phyloP scores from a whole-genome alignment of 2,888 invertebrate genomes.

The Eupithecia dodoneata region DNA sequence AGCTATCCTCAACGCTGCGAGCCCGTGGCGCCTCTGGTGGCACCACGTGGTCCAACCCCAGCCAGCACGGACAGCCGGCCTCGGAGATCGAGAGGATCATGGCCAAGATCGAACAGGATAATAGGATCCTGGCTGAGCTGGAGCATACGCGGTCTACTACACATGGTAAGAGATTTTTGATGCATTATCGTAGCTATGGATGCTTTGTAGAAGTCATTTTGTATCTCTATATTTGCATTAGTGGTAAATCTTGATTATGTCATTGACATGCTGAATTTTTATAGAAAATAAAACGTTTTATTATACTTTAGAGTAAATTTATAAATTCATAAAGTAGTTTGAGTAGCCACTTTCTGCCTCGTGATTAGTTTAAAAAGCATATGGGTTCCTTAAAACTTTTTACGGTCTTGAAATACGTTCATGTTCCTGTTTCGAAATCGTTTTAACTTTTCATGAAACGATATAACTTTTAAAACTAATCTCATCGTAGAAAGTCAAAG shows the following conservation, averaged over 20 bases:
- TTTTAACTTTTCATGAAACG: conserved; percentile 1
- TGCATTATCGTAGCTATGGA: background rate
- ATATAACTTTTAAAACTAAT: background rate
- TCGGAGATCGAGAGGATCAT: conserved; percentile 96
- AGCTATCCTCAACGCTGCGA: conserved; percentile 89
- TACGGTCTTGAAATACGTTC: background rate
- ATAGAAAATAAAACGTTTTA: background rate
- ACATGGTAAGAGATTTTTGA: conserved; percentile 71
- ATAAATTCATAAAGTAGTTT: background rate
- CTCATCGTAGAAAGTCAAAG: background rate
- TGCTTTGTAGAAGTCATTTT: background rate
- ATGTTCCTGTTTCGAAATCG: background rate
- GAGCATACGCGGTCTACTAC: conserved; percentile 92
- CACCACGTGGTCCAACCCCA: conserved; percentile 67
- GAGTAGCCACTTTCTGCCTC: conserved; percentile 1
- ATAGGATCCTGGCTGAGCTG: conserved; percentile 94
- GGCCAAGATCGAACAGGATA: conserved; percentile 97
- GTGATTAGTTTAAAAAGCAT: background rate
- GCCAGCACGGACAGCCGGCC: conserved; percentile 68
- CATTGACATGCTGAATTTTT: background rate
- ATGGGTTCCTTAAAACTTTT: background rate
- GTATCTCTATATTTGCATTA: background rate
- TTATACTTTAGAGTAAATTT: background rate
- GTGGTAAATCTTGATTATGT: background rate
- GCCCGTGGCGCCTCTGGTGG: conserved; percentile 66